Evolutionary conservation across 2,113 vertebrate genomes (phyloP).

Genomic region (Poeciliopsis retropinna): DNA sequence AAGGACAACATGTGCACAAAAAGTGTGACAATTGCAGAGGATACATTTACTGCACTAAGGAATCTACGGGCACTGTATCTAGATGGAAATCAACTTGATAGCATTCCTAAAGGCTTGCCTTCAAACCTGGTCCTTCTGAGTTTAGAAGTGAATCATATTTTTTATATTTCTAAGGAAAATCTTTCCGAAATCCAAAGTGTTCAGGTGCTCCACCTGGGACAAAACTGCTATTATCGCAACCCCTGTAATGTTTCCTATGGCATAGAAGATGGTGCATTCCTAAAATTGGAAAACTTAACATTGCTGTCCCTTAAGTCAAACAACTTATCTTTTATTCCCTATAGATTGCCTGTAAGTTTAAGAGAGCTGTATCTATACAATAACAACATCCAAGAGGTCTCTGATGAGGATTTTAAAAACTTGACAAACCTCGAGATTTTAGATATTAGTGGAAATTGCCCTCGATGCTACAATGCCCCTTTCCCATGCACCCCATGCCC

Average conservation of each 20-base stretch:
- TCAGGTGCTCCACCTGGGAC: slow-evolving; percentile 87
- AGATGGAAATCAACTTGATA: slow-evolving; percentile 89
- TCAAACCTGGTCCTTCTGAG: slow-evolving; percentile 84
- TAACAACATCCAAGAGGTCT: slow-evolving; percentile 84
- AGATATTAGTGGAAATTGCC: slow-evolving; percentile 94
- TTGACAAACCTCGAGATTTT: slow-evolving; percentile 87
- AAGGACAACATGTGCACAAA: slow-evolving; percentile 82
- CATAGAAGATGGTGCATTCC: slow-evolving; percentile 85
- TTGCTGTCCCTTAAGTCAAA: slow-evolving; percentile 91
- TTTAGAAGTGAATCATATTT: slow-evolving; percentile 91
- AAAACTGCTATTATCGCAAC: slow-evolving; percentile 95
- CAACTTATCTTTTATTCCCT: slow-evolving; percentile 87
- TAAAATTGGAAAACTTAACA: slow-evolving; percentile 81
- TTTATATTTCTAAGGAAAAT: slow-evolving; percentile 79
- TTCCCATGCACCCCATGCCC: slow-evolving; percentile 89
- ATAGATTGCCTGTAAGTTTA: slow-evolving; percentile 81
- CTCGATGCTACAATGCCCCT: slow-evolving; percentile 91
- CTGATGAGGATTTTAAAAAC: slow-evolving; percentile 82
- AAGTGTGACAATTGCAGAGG: slow-evolving; percentile 71
- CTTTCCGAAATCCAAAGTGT: slow-evolving; percentile 84
- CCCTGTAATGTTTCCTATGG: slow-evolving; percentile 88
- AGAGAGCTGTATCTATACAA: slow-evolving; percentile 91
- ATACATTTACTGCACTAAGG: slow-evolving; percentile 81
- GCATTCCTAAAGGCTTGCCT: slow-evolving; percentile 88
- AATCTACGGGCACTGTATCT: slow-evolving; percentile 87